Base-by-base conservation (phyloP, 2,113 vertebrate genomes). In the Hemibagrus wyckioides region DNA sequence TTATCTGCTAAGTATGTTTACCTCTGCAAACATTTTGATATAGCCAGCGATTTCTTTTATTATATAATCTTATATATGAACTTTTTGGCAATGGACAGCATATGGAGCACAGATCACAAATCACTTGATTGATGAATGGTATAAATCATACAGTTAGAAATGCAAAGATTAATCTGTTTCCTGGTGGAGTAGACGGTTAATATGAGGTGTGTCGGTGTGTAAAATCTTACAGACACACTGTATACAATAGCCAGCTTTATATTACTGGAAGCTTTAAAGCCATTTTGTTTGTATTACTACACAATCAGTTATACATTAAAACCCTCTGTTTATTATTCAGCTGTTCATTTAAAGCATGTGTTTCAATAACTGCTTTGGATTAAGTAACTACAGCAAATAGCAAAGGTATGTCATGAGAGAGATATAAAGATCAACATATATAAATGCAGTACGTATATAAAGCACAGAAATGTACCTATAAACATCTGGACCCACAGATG, bases 221-320 rank as follows among this genome's bases (percentile, higher is more conserved):
- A 71, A 71, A 48, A 83, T 86, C 81, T 59, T 33, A 77, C 54
- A 80, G 30, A 86, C 52, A 28, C 36, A 41, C 19, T 41, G 8
- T 50, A 30, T 82, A 13, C 56, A 81, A 56, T 54, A 61, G n/a
- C 52, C 82, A 81, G 76, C 21, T 75, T 87, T 75, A 84, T 80
- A 54, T 61, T 57, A 84, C 41, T 5, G 30, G 48, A 11, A 83
- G 61, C 61, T 28, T 61, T 67, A 71, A 79, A 50, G 50, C 71
- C 79, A 87, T 81, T 76, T 6, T 76, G 23, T 28, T 76, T 14
- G 28, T 48, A 48, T 75, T 7, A 75, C 23, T 39, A 48, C 41
- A 48, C 7, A 50, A 50, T 50, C 44, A 50, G 17, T 39, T 71
- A 19, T 39, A 71, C 33, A 71, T 17, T 71, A 21, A 36, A 50